Evolutionary conservation across 2,797 vertebrate genomes (phyloP), one percentile per base, ranked within the genome.

Genomic region (Gorsachius magnificus): DNA sequence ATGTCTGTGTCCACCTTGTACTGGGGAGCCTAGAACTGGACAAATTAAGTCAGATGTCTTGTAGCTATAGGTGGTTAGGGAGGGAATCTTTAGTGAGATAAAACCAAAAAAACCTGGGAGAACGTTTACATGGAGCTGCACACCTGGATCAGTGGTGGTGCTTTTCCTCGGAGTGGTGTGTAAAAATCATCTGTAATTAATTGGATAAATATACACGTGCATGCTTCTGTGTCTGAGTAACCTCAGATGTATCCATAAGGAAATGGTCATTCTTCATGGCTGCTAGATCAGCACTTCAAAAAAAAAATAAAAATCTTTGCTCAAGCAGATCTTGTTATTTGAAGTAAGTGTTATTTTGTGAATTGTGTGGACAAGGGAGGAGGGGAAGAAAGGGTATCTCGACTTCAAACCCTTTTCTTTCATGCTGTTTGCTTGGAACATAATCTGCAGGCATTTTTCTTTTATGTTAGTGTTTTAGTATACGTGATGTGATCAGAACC

Each of bases 51-150:
- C 33, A 43, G 29, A 2, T 1, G 1, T 57, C 13, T 50, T 76
- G 28, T 51, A 69, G 43, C 54, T 82, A 1, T 60, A 22, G 51
- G 6, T 89, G 29, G 53, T 60, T 16, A 61, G 10, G 26, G 25
- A 53, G n/a, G 33, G 16, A 11, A 18, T 54, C 28, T 80, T 72
- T 19, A 60, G 28, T 46, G 26, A 86, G 24, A 43, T 38, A 11
- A 36, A 66, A 43, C 4, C 16, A 20, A 20, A 11, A 53, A 22
- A 48, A 48, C 21, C 22, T 35, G 43, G 21, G 22, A 41, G 41
- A 70, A n/a, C 0, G 1, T 22, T 56, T 63, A 16, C 0, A 0
- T 51, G 41, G 64, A 15, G 66, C 35, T 86, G 33, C 11, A 15
- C 16, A 3, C 11, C 6, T 19, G 18, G 29, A 16, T n/a, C 1